These are phyloP conservation scores for Hirtodrosophila histrioides DNA, from an alignment of 2,888 invertebrate genomes.

Conservation along the genomic window DNA sequence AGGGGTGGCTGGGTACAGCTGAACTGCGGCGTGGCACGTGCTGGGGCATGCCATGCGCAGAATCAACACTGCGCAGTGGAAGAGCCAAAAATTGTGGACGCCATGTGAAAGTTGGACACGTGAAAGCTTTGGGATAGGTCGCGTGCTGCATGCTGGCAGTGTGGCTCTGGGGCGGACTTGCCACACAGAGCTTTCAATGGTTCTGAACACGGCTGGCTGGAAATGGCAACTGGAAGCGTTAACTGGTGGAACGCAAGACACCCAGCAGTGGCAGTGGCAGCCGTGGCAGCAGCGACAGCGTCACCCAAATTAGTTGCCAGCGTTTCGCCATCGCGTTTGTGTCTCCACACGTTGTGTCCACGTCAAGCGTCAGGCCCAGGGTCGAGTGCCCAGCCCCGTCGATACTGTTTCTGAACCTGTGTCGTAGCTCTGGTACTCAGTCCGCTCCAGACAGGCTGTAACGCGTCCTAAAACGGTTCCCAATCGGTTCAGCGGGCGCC, in stretches of 20 bases:
- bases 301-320: conserved; percentile 78
- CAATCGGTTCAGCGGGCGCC: neutral
- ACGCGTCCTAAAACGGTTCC: conserved; percentile 9
- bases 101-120: conserved; percentile 18
- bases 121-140: conserved; percentile 70
- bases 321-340: conserved; percentile 77
- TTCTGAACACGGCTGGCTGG: conserved; percentile 35
- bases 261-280: conserved; percentile 38
- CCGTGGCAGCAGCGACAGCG: conserved; percentile 39
- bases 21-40: conserved; percentile 71
- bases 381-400: conserved; percentile 24
- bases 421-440: neutral
- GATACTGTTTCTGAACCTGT: conserved; percentile 8
- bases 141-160: conserved; percentile 21
- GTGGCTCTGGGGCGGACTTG: neutral
- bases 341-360: conserved; percentile 35
- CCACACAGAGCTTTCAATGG: conserved; percentile 24
- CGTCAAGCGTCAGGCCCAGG: conserved; percentile 29
- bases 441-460: conserved; percentile 10
- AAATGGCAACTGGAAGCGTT: conserved; percentile 39
- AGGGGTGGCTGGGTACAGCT: conserved; percentile 40
- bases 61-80: conserved; percentile 73
- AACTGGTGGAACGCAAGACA: conserved; percentile 42
- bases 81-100: conserved; percentile 47
- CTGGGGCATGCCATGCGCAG: conserved; percentile 59